These are phyloP conservation scores for Polyommatus icarus DNA, from an alignment of 2,888 invertebrate species.

Conservation along the genomic window DNA sequence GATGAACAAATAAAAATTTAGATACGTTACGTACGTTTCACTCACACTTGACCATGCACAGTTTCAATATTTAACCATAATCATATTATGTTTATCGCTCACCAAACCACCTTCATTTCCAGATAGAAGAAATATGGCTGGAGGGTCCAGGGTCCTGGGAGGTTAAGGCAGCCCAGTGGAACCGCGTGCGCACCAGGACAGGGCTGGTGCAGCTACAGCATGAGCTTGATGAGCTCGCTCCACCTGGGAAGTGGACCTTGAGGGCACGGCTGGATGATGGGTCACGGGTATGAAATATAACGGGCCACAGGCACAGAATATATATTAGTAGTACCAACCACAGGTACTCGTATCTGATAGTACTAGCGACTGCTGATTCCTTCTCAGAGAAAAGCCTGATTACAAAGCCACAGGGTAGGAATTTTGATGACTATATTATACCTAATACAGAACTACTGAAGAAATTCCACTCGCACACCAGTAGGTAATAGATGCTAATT, in stretches of 20 bases:
- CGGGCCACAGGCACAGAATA: slow-evolving; percentile 71
- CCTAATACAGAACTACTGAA: too few species aligned
- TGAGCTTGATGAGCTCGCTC: slow-evolving; percentile 69
- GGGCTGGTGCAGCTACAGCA: slow-evolving; percentile 81
- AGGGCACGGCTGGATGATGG: slow-evolving; percentile 63
- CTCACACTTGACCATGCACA: too few species aligned
- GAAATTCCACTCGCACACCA: too few species aligned
- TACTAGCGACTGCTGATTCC: not conserved
- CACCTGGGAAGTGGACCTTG: slow-evolving; percentile 61
- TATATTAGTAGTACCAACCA: too few species aligned
- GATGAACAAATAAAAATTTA: too few species aligned
- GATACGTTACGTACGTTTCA: too few species aligned
- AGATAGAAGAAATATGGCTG: slow-evolving; percentile 84
- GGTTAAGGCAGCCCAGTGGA: slow-evolving; percentile 83
- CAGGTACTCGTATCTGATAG: too few species aligned
- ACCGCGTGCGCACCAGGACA: slow-evolving; percentile 77
- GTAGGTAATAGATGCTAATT: too few species aligned
- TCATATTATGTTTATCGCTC: not conserved
- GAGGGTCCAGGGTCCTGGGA: slow-evolving; percentile 82
- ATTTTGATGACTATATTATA: too few species aligned
- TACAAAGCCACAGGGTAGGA: too few species aligned
- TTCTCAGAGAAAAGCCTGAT: too few species aligned
- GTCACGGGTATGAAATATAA: slow-evolving; percentile 56
- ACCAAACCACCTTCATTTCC: slow-evolving; percentile 37
- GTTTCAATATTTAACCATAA: not conserved